Evolutionary conservation across 2,888 invertebrate species (phyloP), one percentile per base, ranked within the genome.

Genomic region (Nycteola revayana): DNA sequence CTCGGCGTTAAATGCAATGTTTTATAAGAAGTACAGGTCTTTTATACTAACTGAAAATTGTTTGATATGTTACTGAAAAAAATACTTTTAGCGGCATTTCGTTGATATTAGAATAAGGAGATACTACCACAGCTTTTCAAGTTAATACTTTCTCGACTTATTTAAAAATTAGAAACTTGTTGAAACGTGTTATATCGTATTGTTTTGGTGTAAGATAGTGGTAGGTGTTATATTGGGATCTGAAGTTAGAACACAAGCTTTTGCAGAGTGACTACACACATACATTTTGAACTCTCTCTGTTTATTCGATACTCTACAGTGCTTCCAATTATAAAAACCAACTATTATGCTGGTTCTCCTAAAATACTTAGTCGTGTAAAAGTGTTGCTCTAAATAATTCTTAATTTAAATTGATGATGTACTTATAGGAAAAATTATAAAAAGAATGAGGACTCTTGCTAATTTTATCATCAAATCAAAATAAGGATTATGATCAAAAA

Each of bases 141-240:
- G 21, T 21, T n/a, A 21, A 7, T 5, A 7, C n/a, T 21, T 21
- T 21, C n/a, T 7, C 2, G 21, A 21, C 21, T 21, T n/a, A n/a
- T 5, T n/a, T n/a, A 21, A 21, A 21, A 21, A n/a, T 5, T 5
- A n/a, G 2, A 21, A 21, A 21, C 7, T 7, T n/a, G n/a, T 21
- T 33, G 10, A 25, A 39, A 36, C 25, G 28, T 42, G 33, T 37
- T 23, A 27, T 37, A 42, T 35, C 21, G 21, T n/a, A n/a, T 21
- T 21, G 22, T 41, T 40, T 41, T 41, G 34, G 42, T 51, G 37
- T 42, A 11, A 30, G 42, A 42, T 44, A 52, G 36, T 32, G 31
- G 34, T 76, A 77, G 75, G 74, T 79, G 78, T 74, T 77, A 73
- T 75, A 75, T 77, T 75, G 64, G 76, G 60, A 55, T 44, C 43